Percentiles rank a stretch among this genome's conserved stretches.
Evolutionary conservation across 2,113 vertebrate species (phyloP).

Genomic region (Nannospalax galili): DNA sequence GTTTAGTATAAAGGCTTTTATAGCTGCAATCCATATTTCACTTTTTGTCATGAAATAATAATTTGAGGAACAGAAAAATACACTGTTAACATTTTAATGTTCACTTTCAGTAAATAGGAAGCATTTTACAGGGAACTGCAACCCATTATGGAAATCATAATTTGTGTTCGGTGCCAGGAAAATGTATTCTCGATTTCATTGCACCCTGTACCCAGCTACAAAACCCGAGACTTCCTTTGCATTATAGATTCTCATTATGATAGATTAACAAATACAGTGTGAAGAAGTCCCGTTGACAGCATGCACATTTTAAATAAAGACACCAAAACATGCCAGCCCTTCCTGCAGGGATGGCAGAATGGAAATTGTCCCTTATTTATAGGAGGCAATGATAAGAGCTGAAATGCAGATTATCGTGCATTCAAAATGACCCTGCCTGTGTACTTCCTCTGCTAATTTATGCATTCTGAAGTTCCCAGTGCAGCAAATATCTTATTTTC

Average conservation of each 20-base stretch:
- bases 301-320: slow-evolving; percentile 52
- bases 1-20: slow-evolving; percentile 19
- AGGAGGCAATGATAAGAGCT: not conserved
- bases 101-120: slow-evolving; percentile 62
- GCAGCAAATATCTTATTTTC: slow-evolving; percentile 13
- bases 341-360: slow-evolving; percentile 16
- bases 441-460: not conserved
- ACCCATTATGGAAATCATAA: slow-evolving; percentile 62
- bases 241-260: slow-evolving; percentile 46
- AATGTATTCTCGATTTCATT: slow-evolving; percentile 44
- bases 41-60: slow-evolving; percentile 59
- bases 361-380: slow-evolving; percentile 50
- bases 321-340: slow-evolving; percentile 26
- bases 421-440: not conserved
- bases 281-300: not conserved
- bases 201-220: not conserved
- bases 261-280: slow-evolving; percentile 14
- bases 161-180: slow-evolving; percentile 30
- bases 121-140: slow-evolving; percentile 47
- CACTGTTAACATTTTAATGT: slow-evolving; percentile 54
- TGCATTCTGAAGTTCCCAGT: not conserved
- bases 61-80: slow-evolving; percentile 61
- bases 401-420: not conserved
- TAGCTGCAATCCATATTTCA: slow-evolving; percentile 28
- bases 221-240: not conserved